Percentiles rank a stretch among this genome's conserved stretches.
Conservation (phyloP, 1,140 invertebrate species). For the Physella acuta region DNA sequence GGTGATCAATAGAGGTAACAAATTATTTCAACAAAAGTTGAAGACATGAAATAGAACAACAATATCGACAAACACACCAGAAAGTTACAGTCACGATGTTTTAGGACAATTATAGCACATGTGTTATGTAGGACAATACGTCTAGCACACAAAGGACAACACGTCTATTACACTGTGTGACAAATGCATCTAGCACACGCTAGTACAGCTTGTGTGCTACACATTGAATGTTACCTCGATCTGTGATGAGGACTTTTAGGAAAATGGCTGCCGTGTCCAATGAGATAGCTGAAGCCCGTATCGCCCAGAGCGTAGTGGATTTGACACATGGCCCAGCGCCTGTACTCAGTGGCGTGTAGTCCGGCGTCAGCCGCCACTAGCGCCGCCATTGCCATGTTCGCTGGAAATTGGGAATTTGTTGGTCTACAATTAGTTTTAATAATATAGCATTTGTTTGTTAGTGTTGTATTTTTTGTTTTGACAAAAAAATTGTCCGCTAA, state of each 20-base stretch:
- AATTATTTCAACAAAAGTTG: not conserved
- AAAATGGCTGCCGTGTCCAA: slow-evolving; percentile 67
- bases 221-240: slow-evolving; percentile 34
- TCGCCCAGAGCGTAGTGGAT: slow-evolving; percentile 68
- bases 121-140: not conserved
- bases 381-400: slow-evolving; percentile 37
- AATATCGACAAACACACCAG: not conserved
- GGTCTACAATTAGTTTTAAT: too few relatives aligned
- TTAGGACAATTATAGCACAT: not conserved
- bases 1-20: not conserved
- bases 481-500: not conserved
- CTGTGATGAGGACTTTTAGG: slow-evolving; percentile 59
- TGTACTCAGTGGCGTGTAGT: slow-evolving; percentile 38
- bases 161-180: not conserved
- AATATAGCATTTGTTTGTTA: too few relatives aligned
- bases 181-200: too few relatives aligned
- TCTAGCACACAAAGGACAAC: not conserved
- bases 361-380: slow-evolving; percentile 36
- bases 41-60: not conserved
- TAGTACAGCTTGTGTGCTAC: too few relatives aligned
- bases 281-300: slow-evolving; percentile 66
- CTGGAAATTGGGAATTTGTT: too few relatives aligned
- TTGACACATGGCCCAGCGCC: slow-evolving; percentile 66
- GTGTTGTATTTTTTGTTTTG: not conserved
- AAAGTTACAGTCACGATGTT: not conserved